A percentile compares a stretch with the other conserved stretches of the same genome.
Evolutionary conservation across 2,888 invertebrate genomes (phyloP).

Genomic region (Tetanocera ferruginea): DNA sequence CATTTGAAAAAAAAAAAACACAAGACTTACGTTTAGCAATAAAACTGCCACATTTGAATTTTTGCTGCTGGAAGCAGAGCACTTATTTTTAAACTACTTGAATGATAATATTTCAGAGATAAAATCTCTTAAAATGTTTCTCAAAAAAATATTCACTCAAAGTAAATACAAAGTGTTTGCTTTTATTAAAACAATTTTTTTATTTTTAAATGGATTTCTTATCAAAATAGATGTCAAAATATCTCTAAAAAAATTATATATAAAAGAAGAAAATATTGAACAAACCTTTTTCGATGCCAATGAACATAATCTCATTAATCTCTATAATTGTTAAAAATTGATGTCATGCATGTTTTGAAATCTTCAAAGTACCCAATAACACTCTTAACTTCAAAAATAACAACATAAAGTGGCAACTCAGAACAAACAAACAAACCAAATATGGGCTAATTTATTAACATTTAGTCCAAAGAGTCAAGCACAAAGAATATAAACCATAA

Average conservation of each 20-base stretch:
- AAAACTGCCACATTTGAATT: too few relatives aligned
- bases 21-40: neutral
- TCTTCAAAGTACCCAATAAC: conserved; percentile 53
- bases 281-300: conserved; percentile 1
- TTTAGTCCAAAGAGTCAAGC: conserved; percentile 63
- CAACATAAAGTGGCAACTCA: neutral
- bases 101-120: too few relatives aligned
- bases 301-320: conserved; percentile 5
- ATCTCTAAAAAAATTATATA: neutral
- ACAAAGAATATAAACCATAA: conserved; percentile 48
- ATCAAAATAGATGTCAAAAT: too few relatives aligned
- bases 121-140: too few relatives aligned
- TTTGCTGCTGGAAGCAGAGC: too few relatives aligned
- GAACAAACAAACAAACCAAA: conserved; percentile 41
- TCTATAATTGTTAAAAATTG: conserved; percentile 59
- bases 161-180: too few relatives aligned
- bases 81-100: too few relatives aligned
- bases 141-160: too few relatives aligned
- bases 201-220: too few relatives aligned
- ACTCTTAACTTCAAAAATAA: conserved; percentile 48
- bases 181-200: too few relatives aligned
- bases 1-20: neutral
- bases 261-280: neutral
- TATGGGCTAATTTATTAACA: conserved; percentile 65
- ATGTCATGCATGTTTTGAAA: conserved; percentile 61